phyloP scores from a whole-genome alignment of 1,140 invertebrate species.

The Protaetia brevitarsis region DNA sequence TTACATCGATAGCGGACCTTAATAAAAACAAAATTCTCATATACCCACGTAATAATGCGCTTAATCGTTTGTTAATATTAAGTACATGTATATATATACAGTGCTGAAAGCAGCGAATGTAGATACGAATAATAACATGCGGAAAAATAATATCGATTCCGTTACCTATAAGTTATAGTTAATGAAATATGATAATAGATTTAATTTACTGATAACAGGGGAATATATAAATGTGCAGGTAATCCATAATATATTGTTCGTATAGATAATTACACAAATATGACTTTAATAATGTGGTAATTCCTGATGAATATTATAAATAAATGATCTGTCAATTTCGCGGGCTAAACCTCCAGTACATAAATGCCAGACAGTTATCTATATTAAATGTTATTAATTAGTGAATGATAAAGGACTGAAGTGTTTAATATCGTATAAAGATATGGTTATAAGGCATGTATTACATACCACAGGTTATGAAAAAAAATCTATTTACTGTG shows the following conservation, averaged over 20 bases:
- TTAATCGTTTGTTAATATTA: conserved; percentile 12
- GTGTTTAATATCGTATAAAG: neutral
- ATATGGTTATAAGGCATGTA: neutral
- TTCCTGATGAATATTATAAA: neutral
- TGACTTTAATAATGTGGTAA: conserved; percentile 4
- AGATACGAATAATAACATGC: neutral
- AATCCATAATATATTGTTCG: neutral
- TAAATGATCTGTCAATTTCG: neutral
- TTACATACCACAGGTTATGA: neutral
- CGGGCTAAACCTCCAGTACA: neutral
- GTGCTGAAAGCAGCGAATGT: neutral
- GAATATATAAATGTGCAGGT: neutral
- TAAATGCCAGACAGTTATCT: neutral
- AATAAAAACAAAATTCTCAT: conserved; percentile 15
- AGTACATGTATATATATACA: no score
- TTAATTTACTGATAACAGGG: conserved; percentile 1
- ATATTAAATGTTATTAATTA: conserved; percentile 7
- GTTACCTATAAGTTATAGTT: neutral
- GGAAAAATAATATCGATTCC: conserved; percentile 10
- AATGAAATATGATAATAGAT: conserved; percentile 11
- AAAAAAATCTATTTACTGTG: no score
- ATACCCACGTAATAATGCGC: conserved; percentile 8
- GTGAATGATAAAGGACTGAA: no score
- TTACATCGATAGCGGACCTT: neutral
- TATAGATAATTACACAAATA: neutral